Base-by-base conservation (phyloP, 2,113 vertebrate genomes). In the Pterocles orientalis region DNA sequence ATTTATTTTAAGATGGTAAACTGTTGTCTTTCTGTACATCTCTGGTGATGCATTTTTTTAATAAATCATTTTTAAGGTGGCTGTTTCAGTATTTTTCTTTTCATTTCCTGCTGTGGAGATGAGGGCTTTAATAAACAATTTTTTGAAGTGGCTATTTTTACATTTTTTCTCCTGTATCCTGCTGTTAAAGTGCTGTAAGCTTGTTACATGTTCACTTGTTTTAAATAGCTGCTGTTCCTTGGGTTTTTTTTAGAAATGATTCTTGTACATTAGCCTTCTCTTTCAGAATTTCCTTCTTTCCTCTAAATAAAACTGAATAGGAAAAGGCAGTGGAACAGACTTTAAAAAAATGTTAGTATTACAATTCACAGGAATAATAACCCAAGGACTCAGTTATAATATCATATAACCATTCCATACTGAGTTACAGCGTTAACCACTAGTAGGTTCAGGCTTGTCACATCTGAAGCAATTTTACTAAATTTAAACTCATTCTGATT, bases 21-120 rank as follows among this genome's bases (percentile, higher is more conserved):
- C 47, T 92, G 62, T 96, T 97, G 93, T 96, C 45, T 94, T 92
- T 92, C 62, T 88, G 53, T 93, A 70, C 54, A 79, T 95, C 77
- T 95, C 58, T 70, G 51, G 75, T 83, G 84, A 86, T 96, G 68
- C 12, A 79, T 94, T 95, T 94, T 94, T 94, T 97, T 91, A 96
- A 97, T 94, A 97, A 96, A 96, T 98, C 84, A 93, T 95, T 97
- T 94, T 95, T 96, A 96, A 97, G 95, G 75, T 96, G 82, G 73
- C 36, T 82, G 10, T 95, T 97, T 88, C 71, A 94, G 65, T 95
- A 90, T 95, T 96, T 97, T 95, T 89, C 79, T 77, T 86, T 90
- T 96, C 96, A 82, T 95, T 97, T 94, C 96, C 96, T 92, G 96
- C 95, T 97, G 97, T 69, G 96, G 88, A 93, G 73, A 96, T 88